A percentile compares a stretch with the other conserved stretches of the same genome.
Evolutionary conservation across 2,888 invertebrate species (phyloP).

Genomic region (Aplocera efformata): DNA sequence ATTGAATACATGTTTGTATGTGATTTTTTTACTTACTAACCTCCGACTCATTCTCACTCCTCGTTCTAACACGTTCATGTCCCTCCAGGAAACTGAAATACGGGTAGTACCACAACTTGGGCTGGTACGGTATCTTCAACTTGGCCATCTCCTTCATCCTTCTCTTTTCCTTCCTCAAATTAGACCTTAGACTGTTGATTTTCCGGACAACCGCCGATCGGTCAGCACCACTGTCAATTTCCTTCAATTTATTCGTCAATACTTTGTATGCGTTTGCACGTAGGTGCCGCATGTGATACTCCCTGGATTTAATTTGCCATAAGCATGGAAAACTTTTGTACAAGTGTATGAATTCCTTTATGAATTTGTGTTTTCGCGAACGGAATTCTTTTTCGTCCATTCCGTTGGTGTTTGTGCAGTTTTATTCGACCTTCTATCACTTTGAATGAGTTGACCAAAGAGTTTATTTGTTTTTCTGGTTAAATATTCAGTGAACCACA

Average conservation of each 20-base stretch:
- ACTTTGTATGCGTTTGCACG: conserved; percentile 9
- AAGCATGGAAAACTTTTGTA: conserved; percentile 21
- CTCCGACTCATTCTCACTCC: conserved; percentile 2
- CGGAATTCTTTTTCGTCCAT: conserved; percentile 6
- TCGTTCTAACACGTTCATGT: not conserved
- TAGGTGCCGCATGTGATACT: conserved; percentile 11
- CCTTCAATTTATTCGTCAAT: conserved; percentile 11
- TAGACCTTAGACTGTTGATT: conserved; percentile 19
- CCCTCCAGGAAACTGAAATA: conserved; percentile 14
- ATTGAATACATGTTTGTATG: no score
- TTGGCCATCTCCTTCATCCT: conserved; percentile 3
- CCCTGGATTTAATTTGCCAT: conserved; percentile 14
- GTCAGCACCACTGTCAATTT: conserved; percentile 16
- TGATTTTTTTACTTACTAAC: conserved; percentile 3
- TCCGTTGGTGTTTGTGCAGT: not conserved
- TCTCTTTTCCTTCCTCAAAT: conserved; percentile 16
- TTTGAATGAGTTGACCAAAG: no score
- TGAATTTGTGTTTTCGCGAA: conserved; percentile 5
- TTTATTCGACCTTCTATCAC: no score
- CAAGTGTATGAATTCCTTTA: conserved; percentile 17
- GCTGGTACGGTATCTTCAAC: conserved; percentile 4
- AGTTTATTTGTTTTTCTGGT: no score
- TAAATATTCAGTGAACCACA: no score
- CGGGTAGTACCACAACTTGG: conserved; percentile 17
- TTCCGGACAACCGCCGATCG: conserved; percentile 14